phyloP scores from a whole-genome alignment of 64 coral and sea anemone genomes.

The Exaiptasia diaphana region DNA sequence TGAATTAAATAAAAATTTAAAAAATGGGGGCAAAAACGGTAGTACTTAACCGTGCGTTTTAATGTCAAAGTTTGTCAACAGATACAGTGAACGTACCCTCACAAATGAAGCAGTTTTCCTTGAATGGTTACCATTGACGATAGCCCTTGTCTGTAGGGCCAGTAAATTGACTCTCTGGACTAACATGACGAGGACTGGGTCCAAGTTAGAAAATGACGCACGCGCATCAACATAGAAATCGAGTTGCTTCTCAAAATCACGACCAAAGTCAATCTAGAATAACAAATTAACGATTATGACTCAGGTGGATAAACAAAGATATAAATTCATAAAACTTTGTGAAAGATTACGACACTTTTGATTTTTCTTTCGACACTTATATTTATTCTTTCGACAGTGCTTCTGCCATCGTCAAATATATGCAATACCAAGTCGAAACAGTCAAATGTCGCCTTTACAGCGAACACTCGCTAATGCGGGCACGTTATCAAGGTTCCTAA shows the following conservation, averaged over 20 bases:
- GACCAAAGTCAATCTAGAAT: slow-evolving; percentile 87
- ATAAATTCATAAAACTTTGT: background rate
- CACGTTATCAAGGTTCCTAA: too few relatives aligned
- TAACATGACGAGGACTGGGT: slow-evolving; percentile 76
- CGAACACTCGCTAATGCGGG: too few relatives aligned
- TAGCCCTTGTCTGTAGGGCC: slow-evolving; percentile 76
- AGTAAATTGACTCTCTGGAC: slow-evolving; percentile 95
- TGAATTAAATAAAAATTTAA: too few relatives aligned
- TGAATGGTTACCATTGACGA: slow-evolving; percentile 91
- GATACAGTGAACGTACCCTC: slow-evolving; percentile 69
- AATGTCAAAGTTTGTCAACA: too few relatives aligned
- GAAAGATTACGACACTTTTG: background rate
- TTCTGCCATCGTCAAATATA: too few relatives aligned
- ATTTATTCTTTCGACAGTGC: too few relatives aligned
- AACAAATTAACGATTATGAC: background rate
- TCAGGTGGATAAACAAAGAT: background rate
- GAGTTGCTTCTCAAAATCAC: slow-evolving; percentile 97
- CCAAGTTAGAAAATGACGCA: slow-evolving; percentile 90
- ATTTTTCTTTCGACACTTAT: background rate
- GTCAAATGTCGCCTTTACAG: too few relatives aligned
- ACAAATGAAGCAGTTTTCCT: slow-evolving; percentile 94
- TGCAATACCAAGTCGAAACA: too few relatives aligned
- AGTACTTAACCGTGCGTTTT: too few relatives aligned
- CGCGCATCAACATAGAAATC: slow-evolving; percentile 92
- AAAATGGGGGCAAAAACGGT: too few relatives aligned